Evolutionary conservation across 2,888 invertebrate genomes (phyloP).

Genomic region (Endotricha flammealis): DNA sequence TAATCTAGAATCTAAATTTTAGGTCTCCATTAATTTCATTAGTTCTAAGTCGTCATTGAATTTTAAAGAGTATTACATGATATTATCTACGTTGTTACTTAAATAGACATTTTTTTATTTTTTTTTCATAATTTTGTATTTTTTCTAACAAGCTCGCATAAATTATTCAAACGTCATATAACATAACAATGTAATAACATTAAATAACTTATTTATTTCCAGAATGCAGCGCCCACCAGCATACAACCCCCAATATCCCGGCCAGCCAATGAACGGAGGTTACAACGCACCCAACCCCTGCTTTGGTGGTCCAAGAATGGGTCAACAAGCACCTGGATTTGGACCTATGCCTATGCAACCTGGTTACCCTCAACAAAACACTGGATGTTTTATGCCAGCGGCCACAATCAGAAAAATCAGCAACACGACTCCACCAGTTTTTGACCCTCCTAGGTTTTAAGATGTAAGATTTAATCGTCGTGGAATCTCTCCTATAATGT

Average conservation of each 20-base stretch:
- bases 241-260: conserved; percentile 27
- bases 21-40: too few species aligned
- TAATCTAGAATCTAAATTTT: too few species aligned
- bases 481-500: conserved; percentile 31
- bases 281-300: conserved; percentile 30
- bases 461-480: conserved; percentile 2
- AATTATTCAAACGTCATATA: too few species aligned
- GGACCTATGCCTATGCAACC: conserved; percentile 17
- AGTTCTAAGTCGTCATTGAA: too few species aligned
- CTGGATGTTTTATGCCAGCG: conserved; percentile 48
- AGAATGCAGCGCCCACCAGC: conserved; percentile 59
- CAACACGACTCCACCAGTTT: conserved; percentile 25
- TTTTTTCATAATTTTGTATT: too few species aligned
- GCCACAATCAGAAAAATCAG: conserved; percentile 41
- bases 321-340: conserved; percentile 22
- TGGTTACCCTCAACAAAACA: conserved; percentile 21
- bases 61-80: too few species aligned
- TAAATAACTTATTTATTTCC: conserved; percentile 19
- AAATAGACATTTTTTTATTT: too few species aligned
- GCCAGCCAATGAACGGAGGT: conserved; percentile 16
- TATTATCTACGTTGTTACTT: too few species aligned
- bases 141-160: too few species aligned
- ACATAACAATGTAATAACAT: too few species aligned
- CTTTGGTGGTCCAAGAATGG: conserved; percentile 25
- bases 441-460: conserved; percentile 14